These are phyloP conservation scores for Nematopogon swammerdamellus DNA, from an alignment of 2,888 invertebrate genomes.

Conservation along the genomic window DNA sequence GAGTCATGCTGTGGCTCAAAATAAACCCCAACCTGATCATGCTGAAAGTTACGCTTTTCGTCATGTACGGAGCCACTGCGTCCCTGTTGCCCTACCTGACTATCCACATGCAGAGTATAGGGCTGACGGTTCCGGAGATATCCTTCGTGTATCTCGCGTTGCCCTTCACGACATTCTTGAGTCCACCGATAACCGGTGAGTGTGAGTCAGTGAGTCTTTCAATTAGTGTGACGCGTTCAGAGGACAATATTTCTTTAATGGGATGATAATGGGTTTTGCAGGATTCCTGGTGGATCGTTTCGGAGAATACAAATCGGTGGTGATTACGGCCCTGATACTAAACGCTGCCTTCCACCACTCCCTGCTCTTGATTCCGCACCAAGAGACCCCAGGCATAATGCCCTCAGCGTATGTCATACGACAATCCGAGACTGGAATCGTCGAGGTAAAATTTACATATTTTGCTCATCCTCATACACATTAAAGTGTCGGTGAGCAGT, in stretches of 20 bases:
- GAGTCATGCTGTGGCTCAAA: slow-evolving; percentile 45
- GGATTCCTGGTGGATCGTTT: slow-evolving; percentile 84
- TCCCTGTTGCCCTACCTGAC: slow-evolving; percentile 83
- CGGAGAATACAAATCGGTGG: slow-evolving; percentile 80
- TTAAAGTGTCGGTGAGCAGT: too few species aligned
- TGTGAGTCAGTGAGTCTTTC: slow-evolving; percentile 12
- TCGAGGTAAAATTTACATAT: slow-evolving; percentile 58
- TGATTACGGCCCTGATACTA: slow-evolving; percentile 72
- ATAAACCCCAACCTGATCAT: slow-evolving; percentile 77
- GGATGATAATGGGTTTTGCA: slow-evolving; percentile 27
- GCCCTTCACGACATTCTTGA: slow-evolving; percentile 82
- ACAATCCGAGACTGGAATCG: slow-evolving; percentile 66
- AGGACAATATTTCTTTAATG: too few species aligned
- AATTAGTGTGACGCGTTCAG: too few species aligned
- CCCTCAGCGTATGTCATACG: slow-evolving; percentile 74
- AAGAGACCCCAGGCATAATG: slow-evolving; percentile 72
- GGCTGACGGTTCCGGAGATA: slow-evolving; percentile 81
- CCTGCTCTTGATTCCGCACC: slow-evolving; percentile 73
- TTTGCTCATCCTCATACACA: too few species aligned
- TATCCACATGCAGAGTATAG: slow-evolving; percentile 88
- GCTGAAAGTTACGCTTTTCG: slow-evolving; percentile 78
- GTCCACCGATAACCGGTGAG: slow-evolving; percentile 79
- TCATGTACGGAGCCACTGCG: slow-evolving; percentile 83
- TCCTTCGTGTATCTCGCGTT: slow-evolving; percentile 83
- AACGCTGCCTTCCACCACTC: slow-evolving; percentile 80